Evolutionary conservation across 2,888 invertebrate genomes (phyloP).

Genomic region (Poecilus cupreus): DNA sequence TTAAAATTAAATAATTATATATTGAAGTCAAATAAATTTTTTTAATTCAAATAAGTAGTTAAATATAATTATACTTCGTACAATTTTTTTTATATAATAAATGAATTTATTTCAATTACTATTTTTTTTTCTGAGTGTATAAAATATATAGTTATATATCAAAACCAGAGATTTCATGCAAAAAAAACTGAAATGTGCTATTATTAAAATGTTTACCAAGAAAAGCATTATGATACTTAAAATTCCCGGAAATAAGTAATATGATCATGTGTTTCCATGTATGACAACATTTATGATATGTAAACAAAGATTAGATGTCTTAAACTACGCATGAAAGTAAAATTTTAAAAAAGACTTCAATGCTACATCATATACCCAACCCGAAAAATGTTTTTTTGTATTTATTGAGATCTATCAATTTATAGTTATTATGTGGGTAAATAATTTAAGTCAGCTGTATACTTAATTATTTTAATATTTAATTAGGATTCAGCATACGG

Average conservation of each 20-base stretch:
- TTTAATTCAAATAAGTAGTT: no score
- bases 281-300: constrained; percentile 12
- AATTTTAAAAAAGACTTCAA: constrained; percentile 12
- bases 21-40: no score
- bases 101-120: no score
- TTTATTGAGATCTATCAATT: no score
- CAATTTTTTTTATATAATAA: no score
- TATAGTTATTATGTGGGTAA: not conserved
- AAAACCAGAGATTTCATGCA: no score
- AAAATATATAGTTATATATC: no score
- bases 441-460: not conserved
- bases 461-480: not conserved
- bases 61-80: no score
- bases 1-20: no score
- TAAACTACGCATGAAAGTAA: not conserved
- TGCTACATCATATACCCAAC: not conserved
- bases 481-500: not conserved
- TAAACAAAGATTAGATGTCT: not conserved
- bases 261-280: not conserved
- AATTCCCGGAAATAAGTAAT: constrained; percentile 12
- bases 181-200: no score
- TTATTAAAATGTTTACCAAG: not conserved
- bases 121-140: no score
- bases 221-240: not conserved
- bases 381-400: not conserved